Evolutionary conservation across 2,888 invertebrate genomes (phyloP).

Genomic region (Lasioglossum vierecki): DNA sequence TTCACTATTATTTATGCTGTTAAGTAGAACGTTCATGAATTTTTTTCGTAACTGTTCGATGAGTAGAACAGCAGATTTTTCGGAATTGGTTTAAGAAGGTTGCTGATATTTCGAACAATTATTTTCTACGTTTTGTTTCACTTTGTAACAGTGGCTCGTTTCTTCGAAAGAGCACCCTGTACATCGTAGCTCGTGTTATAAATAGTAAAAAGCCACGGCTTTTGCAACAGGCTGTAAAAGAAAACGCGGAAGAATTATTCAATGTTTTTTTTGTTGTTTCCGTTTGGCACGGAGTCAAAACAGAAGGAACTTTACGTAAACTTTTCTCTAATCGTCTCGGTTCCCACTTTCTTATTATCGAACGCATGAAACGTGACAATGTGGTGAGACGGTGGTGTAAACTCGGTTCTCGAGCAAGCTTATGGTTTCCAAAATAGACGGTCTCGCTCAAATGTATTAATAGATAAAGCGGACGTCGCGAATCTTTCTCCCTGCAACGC

Average conservation of each 20-base stretch:
- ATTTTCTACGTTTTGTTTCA: too few species aligned
- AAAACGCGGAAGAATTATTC: slow-evolving; percentile 33
- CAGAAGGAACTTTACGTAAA: slow-evolving; percentile 1
- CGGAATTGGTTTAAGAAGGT: too few species aligned
- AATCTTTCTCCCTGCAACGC: slow-evolving; percentile 72
- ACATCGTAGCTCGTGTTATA: slow-evolving; percentile 23
- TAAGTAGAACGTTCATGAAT: too few species aligned
- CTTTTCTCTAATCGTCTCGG: slow-evolving; percentile 12
- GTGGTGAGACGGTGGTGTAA: slow-evolving; percentile 20
- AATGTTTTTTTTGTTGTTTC: slow-evolving; percentile 24
- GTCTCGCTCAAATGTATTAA: slow-evolving; percentile 77
- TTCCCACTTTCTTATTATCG: slow-evolving; percentile 22
- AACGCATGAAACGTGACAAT: slow-evolving; percentile 24
- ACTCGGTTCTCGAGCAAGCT: slow-evolving; percentile 45
- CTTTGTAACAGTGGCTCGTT: background rate
- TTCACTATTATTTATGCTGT: too few species aligned
- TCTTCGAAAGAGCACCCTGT: background rate
- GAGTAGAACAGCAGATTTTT: background rate
- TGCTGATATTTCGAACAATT: too few species aligned
- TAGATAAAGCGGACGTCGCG: slow-evolving; percentile 76
- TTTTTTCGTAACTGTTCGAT: background rate
- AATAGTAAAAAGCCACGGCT: slow-evolving; percentile 61
- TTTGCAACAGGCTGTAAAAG: slow-evolving; percentile 30
- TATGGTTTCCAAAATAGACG: slow-evolving; percentile 78
- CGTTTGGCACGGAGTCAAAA: slow-evolving; percentile 19